These are phyloP conservation scores for Rhagologus leucostigma DNA, from an alignment of 2,113 vertebrate species.

Conservation along the genomic window DNA sequence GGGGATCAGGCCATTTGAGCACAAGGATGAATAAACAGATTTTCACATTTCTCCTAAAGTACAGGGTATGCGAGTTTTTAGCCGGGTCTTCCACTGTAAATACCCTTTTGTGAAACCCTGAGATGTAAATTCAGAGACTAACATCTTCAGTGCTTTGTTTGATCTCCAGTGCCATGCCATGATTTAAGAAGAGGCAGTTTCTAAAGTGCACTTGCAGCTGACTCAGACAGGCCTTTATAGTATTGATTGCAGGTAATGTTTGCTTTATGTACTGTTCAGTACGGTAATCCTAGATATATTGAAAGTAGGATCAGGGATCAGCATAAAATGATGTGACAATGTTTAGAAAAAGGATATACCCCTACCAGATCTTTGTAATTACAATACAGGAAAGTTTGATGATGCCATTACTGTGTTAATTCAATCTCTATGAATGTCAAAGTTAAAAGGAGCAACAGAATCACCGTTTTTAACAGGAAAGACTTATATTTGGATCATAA, in stretches of 20 bases:
- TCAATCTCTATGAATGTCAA: neutral
- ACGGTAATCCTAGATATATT: slow-evolving; percentile 45
- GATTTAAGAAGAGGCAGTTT: slow-evolving; percentile 25
- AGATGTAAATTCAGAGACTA: slow-evolving; percentile 10
- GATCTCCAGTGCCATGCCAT: neutral
- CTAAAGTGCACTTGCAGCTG: slow-evolving; percentile 40
- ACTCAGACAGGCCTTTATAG: slow-evolving; percentile 3
- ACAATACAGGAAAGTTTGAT: neutral
- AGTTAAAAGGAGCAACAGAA: neutral
- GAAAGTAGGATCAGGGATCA: slow-evolving; percentile 50
- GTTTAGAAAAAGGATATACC: slow-evolving; percentile 50
- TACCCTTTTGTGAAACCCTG: neutral
- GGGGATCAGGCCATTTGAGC: neutral
- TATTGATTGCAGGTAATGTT: slow-evolving; percentile 54
- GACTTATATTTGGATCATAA: neutral
- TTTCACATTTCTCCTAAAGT: neutral
- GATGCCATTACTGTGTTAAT: neutral
- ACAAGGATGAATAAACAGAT: neutral
- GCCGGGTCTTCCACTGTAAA: neutral
- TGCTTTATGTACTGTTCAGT: slow-evolving; percentile 46
- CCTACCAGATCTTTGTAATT: slow-evolving; percentile 15
- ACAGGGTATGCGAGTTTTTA: neutral
- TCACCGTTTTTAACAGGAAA: neutral
- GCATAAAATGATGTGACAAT: slow-evolving; percentile 47
- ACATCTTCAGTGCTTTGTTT: neutral